Evolutionary conservation across 2,113 vertebrate genomes (phyloP), one percentile per base, ranked within the genome.

Genomic region (Notothenia rossii): DNA sequence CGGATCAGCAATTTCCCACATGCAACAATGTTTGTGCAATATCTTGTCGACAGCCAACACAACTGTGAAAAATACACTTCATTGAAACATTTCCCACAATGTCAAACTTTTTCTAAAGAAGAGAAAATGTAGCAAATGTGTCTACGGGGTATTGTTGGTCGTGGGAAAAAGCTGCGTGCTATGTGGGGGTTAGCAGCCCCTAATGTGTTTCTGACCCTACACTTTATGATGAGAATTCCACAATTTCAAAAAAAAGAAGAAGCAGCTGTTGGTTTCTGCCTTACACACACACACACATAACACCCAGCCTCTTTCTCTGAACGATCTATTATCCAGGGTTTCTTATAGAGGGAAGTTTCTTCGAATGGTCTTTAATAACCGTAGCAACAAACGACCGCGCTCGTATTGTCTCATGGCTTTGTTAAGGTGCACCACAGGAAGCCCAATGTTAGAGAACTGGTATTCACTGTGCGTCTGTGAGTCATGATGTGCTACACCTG

Each of bases 361-460:
- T 45, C 63, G 11, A 77, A 66, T 14, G 36, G 67, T 84, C 79
- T 88, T 88, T 77, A 88, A 88, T 82, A 88, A 79, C 93, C 91
- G 88, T 90, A 82, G 88, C 86, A 92, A 94, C 93, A 77, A 83
- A 87, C 75, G 81, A 84, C 66, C 67, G 67, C 2, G 3, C 59
- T 73, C 18, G 18, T 56, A 83, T 89, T 91, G 89, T 90, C 76
- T 77, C 17, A 13, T 2, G 40, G 72, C 76, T 86, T 83, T 89
- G 89, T 92, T 71, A 72, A 86, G 86, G 87, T 80, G 86, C 86
- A 63, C 60, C 86, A 85, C 79, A 91, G 88, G 87, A 90, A 92
- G 77, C 70, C 20, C 69, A 72, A 36, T 61, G 61, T 73, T 75
- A 86, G 84, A 81, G 70, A 25, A 49, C 85, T 86, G 89, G 88